Base-by-base conservation (phyloP, 2,113 vertebrate genomes). In the Dasyprocta punctata region DNA sequence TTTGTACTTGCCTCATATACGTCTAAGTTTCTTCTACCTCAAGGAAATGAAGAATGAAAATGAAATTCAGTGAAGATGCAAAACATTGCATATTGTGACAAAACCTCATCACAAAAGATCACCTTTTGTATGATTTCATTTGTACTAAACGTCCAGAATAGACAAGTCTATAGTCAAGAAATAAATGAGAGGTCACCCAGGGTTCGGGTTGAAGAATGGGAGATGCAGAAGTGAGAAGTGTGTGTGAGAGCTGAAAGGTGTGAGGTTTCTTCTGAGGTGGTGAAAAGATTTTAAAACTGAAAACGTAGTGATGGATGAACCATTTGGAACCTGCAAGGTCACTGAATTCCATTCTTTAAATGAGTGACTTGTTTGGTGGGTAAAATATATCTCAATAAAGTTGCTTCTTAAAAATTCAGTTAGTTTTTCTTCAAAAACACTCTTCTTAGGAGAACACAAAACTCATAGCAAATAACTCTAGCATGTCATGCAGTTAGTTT, bases 1-100 rank as follows among this genome's bases (percentile, higher is more conserved):
- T 44, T 83, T 89, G 30, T 84, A 69, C 7, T 89, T 96, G 73
- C 54, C 12, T 52, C 94, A 36, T n/a, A 81, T 44, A 69, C n/a
- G 20, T 69, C 36, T 73, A 88, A 9, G 7, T 56, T 56, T 56
- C 60, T 82, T 49, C 41, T 85, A 63, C 61, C 77, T 97, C 47
- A 95, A 85, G 44, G 41, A 96, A 88, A 93, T 41, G 9, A 11
- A 96, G 11, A 96, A 90, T 38, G 24, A 93, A 97, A 96, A 83
- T 44, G 90, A 94, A 96, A 85, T n/a, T 96, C 28, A 81, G 26
- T 44, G 22, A 80, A 6, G 30, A 95, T 69, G 61, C 71, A 77
- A 95, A 89, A 71, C 49, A 89, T 8, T 84, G 65, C 95, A 22
- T 19, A 84, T 83, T 84, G 41, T 91, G 61, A 58, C 33, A 88